These are phyloP conservation scores for Saccostrea echinata DNA, from an alignment of 1,140 invertebrate species.

Conservation along the genomic window DNA sequence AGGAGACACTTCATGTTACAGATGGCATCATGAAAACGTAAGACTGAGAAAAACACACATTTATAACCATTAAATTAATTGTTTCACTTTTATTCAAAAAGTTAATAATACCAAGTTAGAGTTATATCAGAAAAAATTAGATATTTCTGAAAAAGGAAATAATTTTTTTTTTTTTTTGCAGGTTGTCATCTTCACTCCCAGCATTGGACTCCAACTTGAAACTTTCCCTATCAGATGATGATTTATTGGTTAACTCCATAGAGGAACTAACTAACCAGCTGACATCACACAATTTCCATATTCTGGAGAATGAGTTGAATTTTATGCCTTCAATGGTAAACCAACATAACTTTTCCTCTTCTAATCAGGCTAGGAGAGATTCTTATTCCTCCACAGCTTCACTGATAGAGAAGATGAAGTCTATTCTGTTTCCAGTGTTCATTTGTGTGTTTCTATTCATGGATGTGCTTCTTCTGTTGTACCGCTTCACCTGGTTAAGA, in stretches of 20 bases:
- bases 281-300: slow-evolving; percentile 5
- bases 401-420: slow-evolving; percentile 56
- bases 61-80: background rate
- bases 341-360: background rate
- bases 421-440: slow-evolving; percentile 61
- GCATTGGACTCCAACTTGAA: background rate
- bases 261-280: background rate
- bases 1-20: slow-evolving; percentile 62
- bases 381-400: background rate
- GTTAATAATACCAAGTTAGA: too few relatives aligned
- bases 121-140: too few relatives aligned
- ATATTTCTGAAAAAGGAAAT: too few relatives aligned
- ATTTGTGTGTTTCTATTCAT: slow-evolving; percentile 70
- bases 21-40: slow-evolving; percentile 68
- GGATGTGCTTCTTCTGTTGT: slow-evolving; percentile 67
- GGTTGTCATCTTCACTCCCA: background rate
- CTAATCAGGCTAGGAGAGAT: background rate
- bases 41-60: background rate
- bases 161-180: background rate
- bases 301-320: background rate
- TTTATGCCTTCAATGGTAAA: background rate
- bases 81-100: too few relatives aligned
- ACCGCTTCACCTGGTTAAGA: slow-evolving; percentile 70
- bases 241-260: background rate
- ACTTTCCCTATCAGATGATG: background rate